phyloP scores from a whole-genome alignment of 2,113 vertebrate species.

The Thermophis baileyi region DNA sequence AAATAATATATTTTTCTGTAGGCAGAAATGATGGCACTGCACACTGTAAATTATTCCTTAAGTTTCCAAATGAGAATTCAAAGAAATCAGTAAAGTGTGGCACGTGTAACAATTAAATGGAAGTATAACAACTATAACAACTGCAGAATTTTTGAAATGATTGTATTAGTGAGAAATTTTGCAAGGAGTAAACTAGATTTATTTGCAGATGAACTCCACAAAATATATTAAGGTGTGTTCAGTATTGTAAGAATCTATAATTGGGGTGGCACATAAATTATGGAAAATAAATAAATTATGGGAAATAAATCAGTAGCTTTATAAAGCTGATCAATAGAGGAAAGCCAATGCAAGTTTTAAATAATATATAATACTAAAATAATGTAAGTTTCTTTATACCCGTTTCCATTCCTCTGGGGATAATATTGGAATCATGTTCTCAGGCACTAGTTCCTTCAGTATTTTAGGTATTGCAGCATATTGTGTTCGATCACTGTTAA shows the following conservation, averaged over 20 bases:
- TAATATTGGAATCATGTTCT: constrained; percentile 78
- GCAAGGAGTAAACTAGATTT: not conserved
- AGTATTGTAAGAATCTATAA: not conserved
- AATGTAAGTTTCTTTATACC: constrained; percentile 63
- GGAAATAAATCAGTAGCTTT: not conserved
- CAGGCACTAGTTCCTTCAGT: constrained; percentile 86
- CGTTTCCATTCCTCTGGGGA: constrained; percentile 92
- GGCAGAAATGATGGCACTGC: not conserved
- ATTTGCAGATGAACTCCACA: not conserved
- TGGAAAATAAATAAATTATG: not conserved
- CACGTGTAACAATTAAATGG: not conserved
- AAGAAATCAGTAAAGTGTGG: not conserved
- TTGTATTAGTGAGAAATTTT: not conserved
- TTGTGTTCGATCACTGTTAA: constrained; percentile 74
- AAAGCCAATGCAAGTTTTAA: not conserved
- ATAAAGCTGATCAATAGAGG: not conserved
- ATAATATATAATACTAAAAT: not conserved
- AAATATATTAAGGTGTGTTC: not conserved
- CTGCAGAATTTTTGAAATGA: not conserved
- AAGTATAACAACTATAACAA: not conserved
- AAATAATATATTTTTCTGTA: not conserved
- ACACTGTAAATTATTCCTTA: not conserved
- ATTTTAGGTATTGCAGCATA: constrained; percentile 79
- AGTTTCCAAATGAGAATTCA: not conserved
- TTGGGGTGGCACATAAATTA: not conserved